Evolutionary conservation across 2,113 vertebrate genomes (phyloP).

Genomic region (Podilymbus podiceps): DNA sequence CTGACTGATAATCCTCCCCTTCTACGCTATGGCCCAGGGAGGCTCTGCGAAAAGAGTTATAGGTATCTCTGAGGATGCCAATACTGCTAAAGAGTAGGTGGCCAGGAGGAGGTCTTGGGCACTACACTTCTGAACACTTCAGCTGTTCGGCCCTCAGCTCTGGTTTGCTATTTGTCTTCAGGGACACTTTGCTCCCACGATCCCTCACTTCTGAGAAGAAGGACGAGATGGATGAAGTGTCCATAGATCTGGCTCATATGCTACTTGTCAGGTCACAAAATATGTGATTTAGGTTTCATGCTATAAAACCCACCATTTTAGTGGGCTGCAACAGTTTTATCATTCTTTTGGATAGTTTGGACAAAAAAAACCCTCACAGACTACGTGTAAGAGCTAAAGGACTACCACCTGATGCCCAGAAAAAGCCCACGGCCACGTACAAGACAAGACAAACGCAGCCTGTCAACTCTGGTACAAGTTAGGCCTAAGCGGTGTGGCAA

Average conservation of each 20-base stretch:
- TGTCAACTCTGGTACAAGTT: neutral
- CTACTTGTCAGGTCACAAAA: neutral
- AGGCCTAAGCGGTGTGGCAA: neutral
- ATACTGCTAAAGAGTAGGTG: neutral
- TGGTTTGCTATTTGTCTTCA: neutral
- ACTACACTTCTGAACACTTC: neutral
- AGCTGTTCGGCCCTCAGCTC: neutral
- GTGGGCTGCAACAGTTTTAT: neutral
- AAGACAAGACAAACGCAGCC: neutral
- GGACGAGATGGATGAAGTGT: neutral
- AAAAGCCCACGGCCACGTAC: neutral
- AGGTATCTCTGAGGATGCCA: neutral
- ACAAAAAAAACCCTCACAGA: neutral
- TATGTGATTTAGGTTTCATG: neutral
- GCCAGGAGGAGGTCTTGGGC: neutral
- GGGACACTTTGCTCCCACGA: neutral
- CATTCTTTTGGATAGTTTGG: neutral
- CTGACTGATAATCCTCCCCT: neutral
- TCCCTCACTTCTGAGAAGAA: neutral
- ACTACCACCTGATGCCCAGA: neutral
- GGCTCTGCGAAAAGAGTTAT: neutral
- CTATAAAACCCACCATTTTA: neutral
- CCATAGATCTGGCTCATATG: neutral
- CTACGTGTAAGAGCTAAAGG: neutral
- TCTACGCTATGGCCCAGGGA: neutral